phyloP scores from a whole-genome alignment of 2,113 vertebrate species.

The Microcebus murinus region DNA sequence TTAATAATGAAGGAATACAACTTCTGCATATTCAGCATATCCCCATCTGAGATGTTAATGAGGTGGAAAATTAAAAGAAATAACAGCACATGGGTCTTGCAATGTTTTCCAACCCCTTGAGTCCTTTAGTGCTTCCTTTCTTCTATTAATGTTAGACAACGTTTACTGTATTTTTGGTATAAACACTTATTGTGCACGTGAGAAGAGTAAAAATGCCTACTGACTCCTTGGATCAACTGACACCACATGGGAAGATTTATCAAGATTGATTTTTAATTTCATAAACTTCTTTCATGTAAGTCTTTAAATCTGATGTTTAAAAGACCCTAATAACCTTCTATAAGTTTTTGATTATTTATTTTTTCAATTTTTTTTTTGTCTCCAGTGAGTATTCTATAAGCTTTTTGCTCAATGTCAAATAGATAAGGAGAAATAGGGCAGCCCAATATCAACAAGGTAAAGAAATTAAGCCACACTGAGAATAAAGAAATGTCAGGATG shows the following conservation, averaged over 20 bases:
- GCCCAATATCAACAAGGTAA: neutral
- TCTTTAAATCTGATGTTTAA: neutral
- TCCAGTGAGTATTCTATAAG: neutral
- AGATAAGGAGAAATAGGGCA: neutral
- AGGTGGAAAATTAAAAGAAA: conserved; percentile 84
- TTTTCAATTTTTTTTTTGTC: neutral
- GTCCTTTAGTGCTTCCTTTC: conserved; percentile 55
- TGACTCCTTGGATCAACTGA: conserved; percentile 53
- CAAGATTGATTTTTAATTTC: conserved; percentile 75
- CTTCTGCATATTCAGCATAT: conserved; percentile 66
- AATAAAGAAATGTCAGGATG: neutral
- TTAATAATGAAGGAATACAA: conserved; percentile 70
- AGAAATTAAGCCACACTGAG: neutral
- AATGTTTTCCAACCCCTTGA: conserved; percentile 61
- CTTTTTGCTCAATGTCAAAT: neutral
- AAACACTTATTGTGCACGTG: conserved; percentile 52
- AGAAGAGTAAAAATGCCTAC: conserved; percentile 20
- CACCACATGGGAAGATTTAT: conserved; percentile 50
- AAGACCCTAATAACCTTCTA: neutral
- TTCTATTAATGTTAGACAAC: conserved; percentile 48
- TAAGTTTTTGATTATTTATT: neutral
- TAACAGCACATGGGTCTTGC: conserved; percentile 68
- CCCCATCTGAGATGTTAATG: conserved; percentile 79
- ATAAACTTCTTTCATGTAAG: conserved; percentile 41
- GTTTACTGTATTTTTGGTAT: conserved; percentile 51